Base-by-base conservation (phyloP, 1,140 invertebrate genomes). In the Zaprionus nigranus region DNA sequence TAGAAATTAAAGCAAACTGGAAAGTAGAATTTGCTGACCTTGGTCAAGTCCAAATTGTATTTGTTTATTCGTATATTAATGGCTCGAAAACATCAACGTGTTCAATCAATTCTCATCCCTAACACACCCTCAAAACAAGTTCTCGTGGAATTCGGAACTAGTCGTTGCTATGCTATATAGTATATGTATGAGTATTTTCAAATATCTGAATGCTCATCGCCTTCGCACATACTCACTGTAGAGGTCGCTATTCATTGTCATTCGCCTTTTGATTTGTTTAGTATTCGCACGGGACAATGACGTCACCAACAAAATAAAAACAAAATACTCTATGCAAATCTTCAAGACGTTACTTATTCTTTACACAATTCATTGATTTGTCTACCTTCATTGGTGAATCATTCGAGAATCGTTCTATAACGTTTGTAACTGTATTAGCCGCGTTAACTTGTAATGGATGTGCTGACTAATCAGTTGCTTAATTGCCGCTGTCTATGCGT, bases 141-240 rank as follows among this genome's bases (percentile, higher is more conserved):
- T 62, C 56, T 24, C 15, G 24, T 24, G 67, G 43, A 70, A 70
- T 69, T 75, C 53, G 59, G 67, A 75, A 58, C 60, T 70, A 63
- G 30, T 57, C 13, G 51, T 54, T 64, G 30, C 17, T 28, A 30
- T 38, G 46, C n/a, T 28, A 28, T 56, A 28, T 56, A 30, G 28
- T 26, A 56, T 69, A 30, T 57, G 62, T 70, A n/a, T n/a, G n/a
- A n/a, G n/a, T n/a, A 75, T 40, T 75, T 63, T 40, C 38, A 58
- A 70, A 58, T 63, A 17, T 28, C 38, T 59, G 38, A 30, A 26
- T 46, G 43, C 38, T 63, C 59, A 59, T 67, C 79, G 67, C 59
- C 72, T 80, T 77, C 58, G 46, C 72, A 75, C 70, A 76, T 67
- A 40, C 82, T 75, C 78, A 85, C 60, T 59, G 60, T 70, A 79